These are phyloP conservation scores for Microtus pennsylvanicus DNA, from an alignment of 2,113 vertebrate species.

Conservation along the genomic window DNA sequence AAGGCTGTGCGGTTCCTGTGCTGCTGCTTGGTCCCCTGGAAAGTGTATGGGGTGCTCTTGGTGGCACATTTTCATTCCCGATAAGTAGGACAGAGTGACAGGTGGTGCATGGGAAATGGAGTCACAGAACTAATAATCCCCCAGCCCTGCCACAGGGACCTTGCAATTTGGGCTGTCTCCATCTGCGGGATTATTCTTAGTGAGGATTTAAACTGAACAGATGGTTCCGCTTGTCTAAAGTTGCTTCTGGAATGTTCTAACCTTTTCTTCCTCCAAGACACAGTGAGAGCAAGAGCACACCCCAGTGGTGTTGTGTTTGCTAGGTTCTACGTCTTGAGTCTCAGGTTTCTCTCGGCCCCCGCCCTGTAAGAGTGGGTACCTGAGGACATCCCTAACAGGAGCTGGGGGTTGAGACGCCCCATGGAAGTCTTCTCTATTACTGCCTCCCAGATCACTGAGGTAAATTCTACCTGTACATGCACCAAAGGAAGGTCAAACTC, in stretches of 20 bases:
- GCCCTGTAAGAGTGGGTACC: not conserved
- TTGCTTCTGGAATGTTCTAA: not conserved
- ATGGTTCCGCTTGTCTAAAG: not conserved
- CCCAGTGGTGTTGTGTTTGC: not conserved
- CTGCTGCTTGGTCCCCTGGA: not conserved
- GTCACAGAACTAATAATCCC: not conserved
- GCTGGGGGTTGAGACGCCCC: not conserved
- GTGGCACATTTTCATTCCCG: not conserved
- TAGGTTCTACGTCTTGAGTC: not conserved
- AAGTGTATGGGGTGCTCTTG: not conserved
- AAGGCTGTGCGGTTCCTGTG: not conserved
- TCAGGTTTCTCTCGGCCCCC: not conserved
- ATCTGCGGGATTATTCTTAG: conserved; percentile 2
- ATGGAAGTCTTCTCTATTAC: not conserved
- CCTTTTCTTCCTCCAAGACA: not conserved
- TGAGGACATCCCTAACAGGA: not conserved
- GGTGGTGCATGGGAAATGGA: not conserved
- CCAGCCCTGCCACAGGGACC: not conserved
- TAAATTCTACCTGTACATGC: not conserved
- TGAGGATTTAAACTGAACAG: conserved; percentile 41
- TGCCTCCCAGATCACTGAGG: not conserved
- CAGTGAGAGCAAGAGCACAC: not conserved
- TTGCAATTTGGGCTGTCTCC: not conserved
- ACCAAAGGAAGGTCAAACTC: too few species aligned
- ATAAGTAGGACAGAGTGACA: not conserved